phyloP scores from a whole-genome alignment of 2,797 vertebrate genomes.

The Alectoris magna region DNA sequence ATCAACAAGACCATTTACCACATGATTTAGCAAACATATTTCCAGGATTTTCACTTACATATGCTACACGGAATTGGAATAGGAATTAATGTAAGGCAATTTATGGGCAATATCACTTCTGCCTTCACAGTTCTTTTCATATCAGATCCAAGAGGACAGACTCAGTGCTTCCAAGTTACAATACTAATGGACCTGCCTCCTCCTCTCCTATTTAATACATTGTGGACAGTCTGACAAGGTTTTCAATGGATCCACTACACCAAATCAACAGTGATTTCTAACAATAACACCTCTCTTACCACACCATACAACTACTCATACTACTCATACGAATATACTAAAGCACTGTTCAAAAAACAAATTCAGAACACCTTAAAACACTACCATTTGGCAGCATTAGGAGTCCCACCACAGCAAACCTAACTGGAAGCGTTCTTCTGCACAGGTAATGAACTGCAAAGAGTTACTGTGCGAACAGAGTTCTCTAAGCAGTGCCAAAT shows the following conservation, averaged over 20 bases:
- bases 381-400: background rate
- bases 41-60: slow-evolving; percentile 73
- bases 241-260: background rate
- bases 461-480: background rate
- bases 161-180: background rate
- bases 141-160: background rate
- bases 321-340: background rate
- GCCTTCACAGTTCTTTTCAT: background rate
- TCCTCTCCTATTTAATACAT: background rate
- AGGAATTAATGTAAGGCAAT: slow-evolving; percentile 59
- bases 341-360: background rate
- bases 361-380: background rate
- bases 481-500: background rate
- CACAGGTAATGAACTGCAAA: background rate
- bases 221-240: background rate
- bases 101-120: slow-evolving; percentile 22
- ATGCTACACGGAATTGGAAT: slow-evolving; percentile 47
- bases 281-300: background rate
- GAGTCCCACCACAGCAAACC: background rate
- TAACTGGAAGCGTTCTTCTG: background rate
- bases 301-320: background rate
- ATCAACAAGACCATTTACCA: slow-evolving; percentile 83
- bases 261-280: background rate
- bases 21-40: slow-evolving; percentile 83
- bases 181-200: background rate